phyloP scores from a whole-genome alignment of 1,140 invertebrate species.

The Drosophila pruinosa region DNA sequence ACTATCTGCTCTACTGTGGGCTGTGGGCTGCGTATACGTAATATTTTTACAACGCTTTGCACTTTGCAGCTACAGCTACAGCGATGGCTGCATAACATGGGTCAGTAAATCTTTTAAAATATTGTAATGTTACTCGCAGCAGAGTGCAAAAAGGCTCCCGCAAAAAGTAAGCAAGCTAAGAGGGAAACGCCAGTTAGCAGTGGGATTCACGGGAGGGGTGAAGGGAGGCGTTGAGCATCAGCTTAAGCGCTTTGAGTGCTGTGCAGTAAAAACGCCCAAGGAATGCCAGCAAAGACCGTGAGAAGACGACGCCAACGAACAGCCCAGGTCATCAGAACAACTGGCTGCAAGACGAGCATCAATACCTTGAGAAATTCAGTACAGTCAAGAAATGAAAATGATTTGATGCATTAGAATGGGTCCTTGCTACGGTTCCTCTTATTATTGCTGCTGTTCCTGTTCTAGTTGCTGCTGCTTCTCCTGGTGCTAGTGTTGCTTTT shows the following conservation, averaged over 20 bases:
- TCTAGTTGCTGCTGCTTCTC: background rate
- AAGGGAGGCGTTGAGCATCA: background rate
- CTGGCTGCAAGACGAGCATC: background rate
- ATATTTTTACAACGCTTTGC: slow-evolving; percentile 77
- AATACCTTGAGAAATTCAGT: slow-evolving; percentile 47
- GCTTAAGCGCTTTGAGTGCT: slow-evolving; percentile 65
- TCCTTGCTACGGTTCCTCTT: slow-evolving; percentile 29
- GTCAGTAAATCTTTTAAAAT: slow-evolving; percentile 79
- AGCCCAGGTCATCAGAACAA: background rate
- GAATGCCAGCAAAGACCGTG: slow-evolving; percentile 31
- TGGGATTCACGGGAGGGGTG: background rate
- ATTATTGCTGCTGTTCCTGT: background rate
- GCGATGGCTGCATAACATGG: slow-evolving; percentile 43
- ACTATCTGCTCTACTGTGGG: background rate
- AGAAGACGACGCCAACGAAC: slow-evolving; percentile 44
- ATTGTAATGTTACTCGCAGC: slow-evolving; percentile 62
- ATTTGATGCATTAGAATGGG: slow-evolving; percentile 73
- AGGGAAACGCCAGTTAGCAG: background rate
- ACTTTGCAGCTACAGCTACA: slow-evolving; percentile 62
- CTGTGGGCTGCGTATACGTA: slow-evolving; percentile 53
- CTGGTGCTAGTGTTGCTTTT: slow-evolving; percentile 10
- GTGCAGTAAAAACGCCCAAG: slow-evolving; percentile 63
- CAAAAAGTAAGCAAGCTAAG: background rate
- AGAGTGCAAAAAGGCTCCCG: slow-evolving; percentile 8
- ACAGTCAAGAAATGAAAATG: slow-evolving; percentile 76